Evolutionary conservation across 2,888 invertebrate genomes (phyloP), one percentile per base, ranked within the genome.

Genomic region (Stenchaetothrips biformis): DNA sequence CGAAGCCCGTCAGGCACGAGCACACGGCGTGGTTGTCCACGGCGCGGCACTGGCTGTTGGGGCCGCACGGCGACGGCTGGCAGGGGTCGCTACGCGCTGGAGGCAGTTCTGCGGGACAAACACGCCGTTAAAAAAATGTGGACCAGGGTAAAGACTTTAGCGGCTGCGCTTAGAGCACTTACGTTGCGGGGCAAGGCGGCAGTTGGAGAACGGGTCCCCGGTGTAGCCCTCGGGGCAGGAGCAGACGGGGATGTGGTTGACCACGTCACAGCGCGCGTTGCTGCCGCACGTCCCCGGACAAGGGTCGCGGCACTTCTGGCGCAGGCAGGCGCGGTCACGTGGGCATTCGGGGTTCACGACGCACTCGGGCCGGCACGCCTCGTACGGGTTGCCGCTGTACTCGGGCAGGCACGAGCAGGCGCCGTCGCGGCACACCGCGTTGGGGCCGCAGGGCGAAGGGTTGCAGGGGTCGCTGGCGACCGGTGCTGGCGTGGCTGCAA

Each of bases 401-500:
- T 86, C 87, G 25, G 86, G 85, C 18, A 85, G 85, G 82, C 87
- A 87, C 67, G 84, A 84, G 80, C 87, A 87, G 48, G 85, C 83
- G 27, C 86, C 85, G 7, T 84, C 84, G 49, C 85, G 84, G 81
- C 88, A 88, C 16, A 85, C 83, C 6, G 88, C 86, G 81, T 88
- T 88, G 0, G 86, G 84, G 48, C 94, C 94, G 85, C 95, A 96
- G 83, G 83, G 87, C 53, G 85, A 86, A 78, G 86, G 86, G 81
- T 83, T 84, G 82, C 85, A 86, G 48, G 85, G 86, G 83, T 85
- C 83, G 62, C 81, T 83, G 13, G 84, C 84, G n/a, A 83, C 83
- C 78, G 83, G 84, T 79, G 83, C 82, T 82, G 85, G 83, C 82
- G 84, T 84, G 84, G 84, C 85, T 84, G 84, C 86, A 86, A 80